Evolutionary conservation across 2,113 vertebrate genomes (phyloP).

Genomic region (Dicentrarchus labrax): DNA sequence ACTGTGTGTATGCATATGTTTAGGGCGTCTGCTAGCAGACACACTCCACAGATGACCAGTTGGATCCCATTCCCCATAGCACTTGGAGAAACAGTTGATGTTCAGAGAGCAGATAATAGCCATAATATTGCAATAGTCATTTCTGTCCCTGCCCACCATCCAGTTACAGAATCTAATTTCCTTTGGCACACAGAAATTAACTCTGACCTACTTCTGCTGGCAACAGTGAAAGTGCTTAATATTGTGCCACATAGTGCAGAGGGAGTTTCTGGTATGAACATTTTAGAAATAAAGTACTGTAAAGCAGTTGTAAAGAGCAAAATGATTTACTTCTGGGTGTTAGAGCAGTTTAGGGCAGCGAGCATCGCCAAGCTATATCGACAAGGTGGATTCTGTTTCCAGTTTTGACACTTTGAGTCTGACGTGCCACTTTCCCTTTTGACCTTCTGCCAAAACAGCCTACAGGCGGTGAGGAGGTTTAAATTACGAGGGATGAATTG

Average conservation of each 20-base stretch:
- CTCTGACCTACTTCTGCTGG: neutral
- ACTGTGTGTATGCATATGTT: neutral
- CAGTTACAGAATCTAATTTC: neutral
- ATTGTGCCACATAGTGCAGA: neutral
- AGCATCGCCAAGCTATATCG: neutral
- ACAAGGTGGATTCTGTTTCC: constrained; percentile 3
- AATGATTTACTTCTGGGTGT: neutral
- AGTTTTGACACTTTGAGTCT: neutral
- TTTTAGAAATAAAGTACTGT: neutral
- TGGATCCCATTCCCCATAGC: neutral
- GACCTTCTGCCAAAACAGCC: constrained; percentile 16
- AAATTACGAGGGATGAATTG: constrained; percentile 42
- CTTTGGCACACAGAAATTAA: neutral
- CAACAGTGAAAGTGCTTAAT: neutral
- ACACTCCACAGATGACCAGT: neutral
- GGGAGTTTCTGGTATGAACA: neutral
- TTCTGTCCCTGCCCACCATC: constrained; percentile 2
- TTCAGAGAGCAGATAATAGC: constrained; percentile 2
- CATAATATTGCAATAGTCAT: neutral
- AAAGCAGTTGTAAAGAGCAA: neutral
- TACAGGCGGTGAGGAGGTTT: constrained; percentile 7
- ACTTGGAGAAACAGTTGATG: neutral
- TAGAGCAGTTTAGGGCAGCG: neutral
- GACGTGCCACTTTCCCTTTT: constrained; percentile 14
- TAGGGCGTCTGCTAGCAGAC: neutral